Evolutionary conservation across 2,113 vertebrate genomes (phyloP).

Genomic region (Phylloscopus trochilus): DNA sequence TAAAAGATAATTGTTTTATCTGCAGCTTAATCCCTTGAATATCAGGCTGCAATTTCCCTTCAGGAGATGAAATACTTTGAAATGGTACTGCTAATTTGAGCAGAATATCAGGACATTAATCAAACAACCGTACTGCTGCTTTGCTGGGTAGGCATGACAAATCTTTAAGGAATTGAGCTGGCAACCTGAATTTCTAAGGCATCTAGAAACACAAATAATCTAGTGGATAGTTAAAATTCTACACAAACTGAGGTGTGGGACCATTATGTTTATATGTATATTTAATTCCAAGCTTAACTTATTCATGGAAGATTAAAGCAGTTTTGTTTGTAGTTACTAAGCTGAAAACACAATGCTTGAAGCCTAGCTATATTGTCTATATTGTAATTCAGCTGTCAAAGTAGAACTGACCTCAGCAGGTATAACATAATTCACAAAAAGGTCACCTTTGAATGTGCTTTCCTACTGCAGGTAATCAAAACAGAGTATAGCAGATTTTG

Average conservation of each 20-base stretch:
- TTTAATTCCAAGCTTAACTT: constrained; percentile 6
- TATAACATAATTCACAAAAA: background rate
- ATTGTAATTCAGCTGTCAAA: background rate
- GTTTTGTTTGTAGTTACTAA: background rate
- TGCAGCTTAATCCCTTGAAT: constrained; percentile 9
- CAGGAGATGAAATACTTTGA: constrained; percentile 36
- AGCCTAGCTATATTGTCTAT: background rate
- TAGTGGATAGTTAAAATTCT: background rate
- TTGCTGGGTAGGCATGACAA: background rate
- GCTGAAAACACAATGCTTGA: background rate
- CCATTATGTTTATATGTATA: background rate
- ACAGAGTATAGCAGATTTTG: background rate
- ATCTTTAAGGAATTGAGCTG: background rate
- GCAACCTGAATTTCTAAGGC: background rate
- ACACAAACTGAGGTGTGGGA: background rate
- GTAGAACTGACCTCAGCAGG: background rate
- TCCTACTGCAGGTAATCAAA: constrained; percentile 5
- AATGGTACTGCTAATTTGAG: constrained; percentile 43
- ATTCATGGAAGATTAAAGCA: background rate
- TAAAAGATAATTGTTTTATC: constrained; percentile 54
- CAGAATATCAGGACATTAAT: constrained; percentile 33
- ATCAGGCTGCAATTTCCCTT: constrained; percentile 27
- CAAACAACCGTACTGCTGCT: background rate
- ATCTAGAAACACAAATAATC: background rate
- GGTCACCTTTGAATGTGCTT: background rate